A percentile compares a stretch with the other conserved stretches of the same genome.
phyloP scores from a whole-genome alignment of 1,140 invertebrate genomes.

The Globodera ellingtonae region DNA sequence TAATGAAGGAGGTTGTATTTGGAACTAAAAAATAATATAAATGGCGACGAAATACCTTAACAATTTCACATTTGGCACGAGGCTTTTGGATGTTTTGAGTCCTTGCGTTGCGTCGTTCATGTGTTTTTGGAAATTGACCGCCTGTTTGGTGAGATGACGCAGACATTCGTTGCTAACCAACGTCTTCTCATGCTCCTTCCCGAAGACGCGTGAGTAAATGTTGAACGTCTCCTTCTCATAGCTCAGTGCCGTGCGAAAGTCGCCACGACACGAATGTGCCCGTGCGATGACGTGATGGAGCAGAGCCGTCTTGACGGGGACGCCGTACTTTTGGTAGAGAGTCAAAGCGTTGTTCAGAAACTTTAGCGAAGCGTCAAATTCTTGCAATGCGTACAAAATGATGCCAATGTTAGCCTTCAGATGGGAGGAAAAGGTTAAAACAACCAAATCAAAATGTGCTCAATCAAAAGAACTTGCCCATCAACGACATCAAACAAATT shows the following conservation, averaged over 20 bases:
- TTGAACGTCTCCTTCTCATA: constrained; percentile 44
- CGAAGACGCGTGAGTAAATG: constrained; percentile 41
- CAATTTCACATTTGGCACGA: constrained; percentile 9
- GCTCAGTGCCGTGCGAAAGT: constrained; percentile 39
- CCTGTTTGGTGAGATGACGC: constrained; percentile 43
- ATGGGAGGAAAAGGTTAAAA: background rate
- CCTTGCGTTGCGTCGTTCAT: constrained; percentile 37
- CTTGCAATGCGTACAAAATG: constrained; percentile 35
- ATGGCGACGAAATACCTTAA: background rate
- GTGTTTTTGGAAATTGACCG: constrained; percentile 38
- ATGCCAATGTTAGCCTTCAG: constrained; percentile 43
- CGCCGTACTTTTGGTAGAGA: constrained; percentile 37
- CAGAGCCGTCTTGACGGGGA: constrained; percentile 17
- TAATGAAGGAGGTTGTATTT: constrained; percentile 36
- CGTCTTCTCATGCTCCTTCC: constrained; percentile 42
- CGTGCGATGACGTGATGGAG: constrained; percentile 35
- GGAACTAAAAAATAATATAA: constrained; percentile 10
- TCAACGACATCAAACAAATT: too few relatives aligned
- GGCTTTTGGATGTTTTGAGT: constrained; percentile 17
- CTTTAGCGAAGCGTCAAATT: constrained; percentile 38
- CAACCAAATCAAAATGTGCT: background rate
- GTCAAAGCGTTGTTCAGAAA: constrained; percentile 40
- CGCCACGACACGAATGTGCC: constrained; percentile 43
- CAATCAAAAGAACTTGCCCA: too few relatives aligned
- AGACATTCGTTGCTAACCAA: constrained; percentile 36